phyloP scores from a whole-genome alignment of 2,113 vertebrate genomes.

The Heterotis niloticus region DNA sequence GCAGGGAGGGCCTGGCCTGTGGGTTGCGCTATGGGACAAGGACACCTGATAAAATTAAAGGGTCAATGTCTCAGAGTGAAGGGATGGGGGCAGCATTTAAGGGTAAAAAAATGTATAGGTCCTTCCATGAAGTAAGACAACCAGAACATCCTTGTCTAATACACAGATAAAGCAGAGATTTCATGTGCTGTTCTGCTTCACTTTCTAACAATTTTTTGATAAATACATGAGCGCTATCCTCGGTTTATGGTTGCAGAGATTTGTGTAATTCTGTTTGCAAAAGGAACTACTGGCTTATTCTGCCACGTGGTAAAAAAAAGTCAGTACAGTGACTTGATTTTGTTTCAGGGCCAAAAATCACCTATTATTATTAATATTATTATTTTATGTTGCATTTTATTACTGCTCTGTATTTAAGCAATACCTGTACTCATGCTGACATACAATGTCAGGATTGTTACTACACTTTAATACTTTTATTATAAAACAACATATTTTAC shows the following conservation, averaged over 20 bases:
- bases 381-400: background rate
- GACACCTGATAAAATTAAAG: background rate
- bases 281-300: background rate
- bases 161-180: background rate
- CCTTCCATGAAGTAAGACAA: background rate
- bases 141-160: background rate
- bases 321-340: background rate
- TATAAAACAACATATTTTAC: no score
- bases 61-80: slow-evolving; percentile 7
- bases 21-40: background rate
- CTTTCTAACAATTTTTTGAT: background rate
- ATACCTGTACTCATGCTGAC: no score
- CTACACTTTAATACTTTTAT: no score
- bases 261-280: background rate
- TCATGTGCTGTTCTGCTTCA: background rate
- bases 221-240: background rate
- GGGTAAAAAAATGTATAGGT: slow-evolving; percentile 8
- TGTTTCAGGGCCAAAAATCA: background rate
- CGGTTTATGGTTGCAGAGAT: background rate
- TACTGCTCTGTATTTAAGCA: background rate
- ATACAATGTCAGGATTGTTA: no score
- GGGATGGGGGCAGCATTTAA: background rate
- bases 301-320: background rate
- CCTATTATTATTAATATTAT: background rate
- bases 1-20: background rate